phyloP scores from a whole-genome alignment of 2,888 invertebrate species.

The Aspidiotus rigidus region DNA sequence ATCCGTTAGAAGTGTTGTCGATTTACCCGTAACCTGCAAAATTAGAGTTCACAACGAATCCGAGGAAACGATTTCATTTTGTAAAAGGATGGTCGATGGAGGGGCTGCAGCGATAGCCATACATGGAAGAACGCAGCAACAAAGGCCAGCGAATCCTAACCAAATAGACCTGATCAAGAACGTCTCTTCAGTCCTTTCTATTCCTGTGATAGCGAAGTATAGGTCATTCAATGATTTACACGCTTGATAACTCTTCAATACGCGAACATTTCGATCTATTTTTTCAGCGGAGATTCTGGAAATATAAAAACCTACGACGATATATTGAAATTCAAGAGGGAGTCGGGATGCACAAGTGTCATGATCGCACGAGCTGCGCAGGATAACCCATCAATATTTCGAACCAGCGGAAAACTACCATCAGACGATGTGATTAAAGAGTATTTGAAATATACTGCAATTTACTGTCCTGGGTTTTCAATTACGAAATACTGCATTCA shows the following conservation, averaged over 20 bases:
- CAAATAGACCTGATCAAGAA: conserved; percentile 62
- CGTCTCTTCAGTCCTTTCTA: conserved; percentile 60
- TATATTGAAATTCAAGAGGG: conserved; percentile 64
- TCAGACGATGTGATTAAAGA: conserved; percentile 72
- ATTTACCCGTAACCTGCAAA: conserved; percentile 93
- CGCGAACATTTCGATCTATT: not conserved
- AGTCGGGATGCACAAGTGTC: conserved; percentile 75
- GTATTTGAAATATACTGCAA: conserved; percentile 68
- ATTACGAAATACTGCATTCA: conserved; percentile 94
- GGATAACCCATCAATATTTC: conserved; percentile 90
- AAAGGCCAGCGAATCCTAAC: conserved; percentile 81
- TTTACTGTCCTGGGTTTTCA: conserved; percentile 82
- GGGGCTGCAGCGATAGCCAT: conserved; percentile 91
- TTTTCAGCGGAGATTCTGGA: conserved; percentile 81
- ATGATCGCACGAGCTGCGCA: conserved; percentile 93
- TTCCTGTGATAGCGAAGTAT: conserved; percentile 94
- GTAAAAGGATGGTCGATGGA: conserved; percentile 65
- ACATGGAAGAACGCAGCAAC: conserved; percentile 81
- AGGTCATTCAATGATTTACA: not conserved
- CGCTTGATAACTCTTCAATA: not conserved
- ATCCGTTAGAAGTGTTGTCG: conserved; percentile 64
- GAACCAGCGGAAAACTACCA: conserved; percentile 62
- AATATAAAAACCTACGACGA: conserved; percentile 67
- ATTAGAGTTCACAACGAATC: conserved; percentile 71
- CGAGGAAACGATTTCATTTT: conserved; percentile 69